phyloP scores from a whole-genome alignment of 1,140 invertebrate species.

The Pogonus chalceus region DNA sequence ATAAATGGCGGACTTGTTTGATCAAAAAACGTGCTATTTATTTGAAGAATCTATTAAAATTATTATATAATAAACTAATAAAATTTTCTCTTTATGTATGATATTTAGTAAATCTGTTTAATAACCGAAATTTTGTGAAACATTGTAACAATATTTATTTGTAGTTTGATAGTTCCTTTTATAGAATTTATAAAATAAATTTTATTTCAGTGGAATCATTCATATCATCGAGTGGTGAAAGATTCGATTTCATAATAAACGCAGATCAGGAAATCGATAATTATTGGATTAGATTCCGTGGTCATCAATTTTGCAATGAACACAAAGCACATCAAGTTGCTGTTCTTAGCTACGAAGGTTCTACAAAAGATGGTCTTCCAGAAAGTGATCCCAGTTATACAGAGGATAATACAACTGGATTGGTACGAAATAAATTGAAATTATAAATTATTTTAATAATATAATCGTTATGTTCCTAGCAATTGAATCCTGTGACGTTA shows the following conservation, averaged over 20 bases:
- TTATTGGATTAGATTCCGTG: slow-evolving; percentile 73
- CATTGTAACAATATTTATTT: not conserved
- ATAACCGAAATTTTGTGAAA: not conserved
- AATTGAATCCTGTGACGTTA: slow-evolving; percentile 71
- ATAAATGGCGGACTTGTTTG: too few species aligned
- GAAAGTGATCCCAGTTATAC: slow-evolving; percentile 44
- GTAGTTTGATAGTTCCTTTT: slow-evolving; percentile 9
- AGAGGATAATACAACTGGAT: not conserved
- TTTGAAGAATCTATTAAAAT: too few species aligned
- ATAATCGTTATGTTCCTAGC: slow-evolving; percentile 38
- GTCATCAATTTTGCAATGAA: slow-evolving; percentile 69
- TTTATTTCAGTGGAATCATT: slow-evolving; percentile 54
- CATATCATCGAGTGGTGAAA: slow-evolving; percentile 72
- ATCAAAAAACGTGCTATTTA: too few species aligned
- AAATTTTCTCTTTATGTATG: too few species aligned
- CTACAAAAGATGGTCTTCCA: slow-evolving; percentile 37
- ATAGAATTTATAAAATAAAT: slow-evolving; percentile 14
- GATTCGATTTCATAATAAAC: slow-evolving; percentile 72
- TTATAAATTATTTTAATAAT: slow-evolving; percentile 8
- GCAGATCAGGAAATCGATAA: slow-evolving; percentile 57
- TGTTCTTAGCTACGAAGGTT: not conserved
- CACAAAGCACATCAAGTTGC: slow-evolving; percentile 11
- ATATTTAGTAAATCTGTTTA: not conserved
- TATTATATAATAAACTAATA: too few species aligned
- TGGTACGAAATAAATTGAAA: not conserved